Evolutionary conservation across 1,140 invertebrate species (phyloP), one percentile per base, ranked within the genome.

Genomic region (Tetramorium simillimum): DNA sequence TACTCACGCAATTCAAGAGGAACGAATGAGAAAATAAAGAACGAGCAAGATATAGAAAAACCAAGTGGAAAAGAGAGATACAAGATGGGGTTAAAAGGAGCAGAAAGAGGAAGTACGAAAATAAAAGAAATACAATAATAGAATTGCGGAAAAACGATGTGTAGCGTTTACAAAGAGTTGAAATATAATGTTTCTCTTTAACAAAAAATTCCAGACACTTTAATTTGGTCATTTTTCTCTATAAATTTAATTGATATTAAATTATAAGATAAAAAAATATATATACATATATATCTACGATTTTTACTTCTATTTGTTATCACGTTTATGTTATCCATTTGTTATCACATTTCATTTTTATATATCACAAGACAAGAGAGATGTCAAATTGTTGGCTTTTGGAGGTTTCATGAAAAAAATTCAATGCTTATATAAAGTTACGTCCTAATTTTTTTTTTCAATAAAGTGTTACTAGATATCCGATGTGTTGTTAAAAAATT

Each of bases 1-100:
- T 92, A 89, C 70, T 58, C 89, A 87, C 85, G 86, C 91, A 67
- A 88, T 84, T 85, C 82, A 69, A 69, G 84, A 76, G 78, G 40
- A 58, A 62, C 18, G 62, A 53, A 77, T 40, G 90, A 58, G 56
- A 28, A 82, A 33, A 46, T 46, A 73, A 84, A 69, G 86, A 63
- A 69, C 72, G 12, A 86, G 60, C 78, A 56, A 78, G 5, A 58
- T 43, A 70, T 18, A 21, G 33, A 62, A 56, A 33, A 65, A 67
- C 5, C 33, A 60, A 24, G 14, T 28, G 49, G 10, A n/a, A 14
- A 37, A 72, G 16, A 76, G 12, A 69, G 18, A 33, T 9, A 65
- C 18, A 24, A 9, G 10, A 33, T 49, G n/a, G 3, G 37, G 7
- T 46, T 58, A 53, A 62, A 69, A 51, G 58, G 62, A 65, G 1